Base-by-base conservation (phyloP, 1,140 invertebrate genomes). In the Drosophila eugracilis region DNA sequence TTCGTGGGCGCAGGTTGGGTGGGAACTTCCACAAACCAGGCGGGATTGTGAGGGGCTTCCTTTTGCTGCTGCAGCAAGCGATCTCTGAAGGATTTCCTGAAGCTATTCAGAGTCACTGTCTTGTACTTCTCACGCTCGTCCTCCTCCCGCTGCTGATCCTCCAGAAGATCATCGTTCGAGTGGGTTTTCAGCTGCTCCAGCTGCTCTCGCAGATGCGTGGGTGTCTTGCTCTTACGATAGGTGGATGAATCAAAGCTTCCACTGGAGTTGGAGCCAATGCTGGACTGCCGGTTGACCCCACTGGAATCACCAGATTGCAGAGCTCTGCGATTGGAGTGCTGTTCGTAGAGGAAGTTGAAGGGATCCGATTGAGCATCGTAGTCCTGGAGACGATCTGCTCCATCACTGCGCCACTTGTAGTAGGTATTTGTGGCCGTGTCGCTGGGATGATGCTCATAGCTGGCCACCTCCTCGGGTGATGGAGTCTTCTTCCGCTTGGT, bases 61-160 rank as follows among this genome's bases (percentile, higher is more conserved):
- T 90, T 86, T 30, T 91, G 90, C 37, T 89, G 81, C 42, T 83
- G 71, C 49, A 91, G 45, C 63, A 91, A 49, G 5, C 86, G 85
- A n/a, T 91, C 90, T 7, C 90, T 78, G 41, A 91, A 91, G 12
- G 90, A 91, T 60, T 91, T 91, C 14, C 90, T 83, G 50, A 91
- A 91, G 54, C 90, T 91, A 53, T 83, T 91, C 5, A 91, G n/a
- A 0, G 90, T 91, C 7, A 91, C 81, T 6, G 90, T 91, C 41
- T 84, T 89, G 60, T 89, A 91, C 53, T 91, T 91, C 6, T 91
- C 90, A 0, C 74, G 69, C 17, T 90, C 89, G 21, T 85, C 79
- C 42, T 77, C 63, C 34, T 90, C 78, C 28, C 67, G 52, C 36
- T 58, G 66, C 59, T 57, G 63, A 19, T 74, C 75, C 50, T 89